Conservation (phyloP, 2,797 vertebrate genomes). For the Falco novaeseelandiae region DNA sequence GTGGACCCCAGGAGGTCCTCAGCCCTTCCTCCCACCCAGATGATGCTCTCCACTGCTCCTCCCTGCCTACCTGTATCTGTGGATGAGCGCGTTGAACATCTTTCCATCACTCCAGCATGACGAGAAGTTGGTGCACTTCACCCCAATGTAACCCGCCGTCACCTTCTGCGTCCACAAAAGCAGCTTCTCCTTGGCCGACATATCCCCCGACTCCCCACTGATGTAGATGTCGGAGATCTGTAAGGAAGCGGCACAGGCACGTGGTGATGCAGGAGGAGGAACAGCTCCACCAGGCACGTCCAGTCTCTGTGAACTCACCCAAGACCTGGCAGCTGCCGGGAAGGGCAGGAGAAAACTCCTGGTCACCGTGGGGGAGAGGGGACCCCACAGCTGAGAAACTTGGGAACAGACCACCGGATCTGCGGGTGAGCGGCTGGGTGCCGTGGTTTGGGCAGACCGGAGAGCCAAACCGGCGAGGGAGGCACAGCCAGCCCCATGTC, state of each 20-base stretch:
- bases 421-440: too few relatives aligned
- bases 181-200: slow-evolving; percentile 98
- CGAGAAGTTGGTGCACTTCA: slow-evolving; percentile 96
- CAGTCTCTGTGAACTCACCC: rapidly evolving
- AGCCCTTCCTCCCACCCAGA: neutral
- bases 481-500: neutral
- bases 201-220: slow-evolving; percentile 93
- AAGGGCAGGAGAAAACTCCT: neutral
- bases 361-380: rapidly evolving
- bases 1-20: neutral
- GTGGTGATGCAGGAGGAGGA: neutral
- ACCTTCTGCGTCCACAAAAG: slow-evolving; percentile 96
- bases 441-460: neutral
- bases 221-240: slow-evolving; percentile 99
- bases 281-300: neutral
- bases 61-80: slow-evolving; percentile 91
- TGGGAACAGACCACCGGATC: rapidly evolving
- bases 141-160: slow-evolving; percentile 89
- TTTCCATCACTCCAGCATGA: slow-evolving; percentile 95
- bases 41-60: rapidly evolving
- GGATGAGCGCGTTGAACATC: slow-evolving; percentile 97
- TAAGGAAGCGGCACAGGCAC: neutral
- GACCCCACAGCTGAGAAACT: rapidly evolving
- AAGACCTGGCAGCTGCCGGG: neutral
- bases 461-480: neutral